A percentile compares a stretch with the other conserved stretches of the same genome.
Evolutionary conservation across 2,888 invertebrate species (phyloP).

Genomic region (Eledona agricola): DNA sequence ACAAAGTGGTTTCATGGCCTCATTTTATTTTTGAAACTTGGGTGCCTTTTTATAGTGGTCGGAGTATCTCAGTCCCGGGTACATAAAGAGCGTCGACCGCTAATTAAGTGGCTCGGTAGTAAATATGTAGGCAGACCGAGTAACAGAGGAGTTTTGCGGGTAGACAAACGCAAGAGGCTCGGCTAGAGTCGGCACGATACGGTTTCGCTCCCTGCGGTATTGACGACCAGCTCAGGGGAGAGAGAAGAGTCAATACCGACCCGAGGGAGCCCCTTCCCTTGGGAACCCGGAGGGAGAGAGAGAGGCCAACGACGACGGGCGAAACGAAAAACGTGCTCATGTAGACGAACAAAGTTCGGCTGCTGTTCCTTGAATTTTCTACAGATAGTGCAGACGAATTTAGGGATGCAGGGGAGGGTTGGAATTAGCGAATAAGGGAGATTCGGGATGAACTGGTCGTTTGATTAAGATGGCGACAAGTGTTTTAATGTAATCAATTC

Average conservation of each 20-base stretch:
- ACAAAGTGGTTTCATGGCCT: too few species aligned
- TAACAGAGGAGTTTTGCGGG: constrained; percentile 56
- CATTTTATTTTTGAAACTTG: constrained; percentile 29
- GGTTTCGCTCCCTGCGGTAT: constrained; percentile 65
- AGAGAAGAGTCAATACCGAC: constrained; percentile 67
- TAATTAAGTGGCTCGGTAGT: constrained; percentile 50
- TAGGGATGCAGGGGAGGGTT: constrained; percentile 35
- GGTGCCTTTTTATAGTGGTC: constrained; percentile 7
- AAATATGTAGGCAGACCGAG: constrained; percentile 55
- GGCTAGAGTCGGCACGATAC: constrained; percentile 56
- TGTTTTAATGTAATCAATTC: constrained; percentile 6
- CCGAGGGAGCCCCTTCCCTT: constrained; percentile 63
- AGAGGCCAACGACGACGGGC: constrained; percentile 14
- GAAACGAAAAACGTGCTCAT: constrained; percentile 36
- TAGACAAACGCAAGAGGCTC: constrained; percentile 55
- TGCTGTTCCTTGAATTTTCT: constrained; percentile 47
- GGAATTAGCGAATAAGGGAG: constrained; percentile 17
- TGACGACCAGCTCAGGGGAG: constrained; percentile 66
- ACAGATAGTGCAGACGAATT: constrained; percentile 62
- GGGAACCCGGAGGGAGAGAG: constrained; percentile 39
- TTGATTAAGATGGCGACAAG: constrained; percentile 16
- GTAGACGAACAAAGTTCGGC: constrained; percentile 14
- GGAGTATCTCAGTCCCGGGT: constrained; percentile 24
- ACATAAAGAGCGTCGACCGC: constrained; percentile 47
- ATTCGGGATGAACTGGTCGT: background rate